These are phyloP conservation scores for Boloria selene DNA, from an alignment of 2,888 invertebrate species.

Conservation along the genomic window DNA sequence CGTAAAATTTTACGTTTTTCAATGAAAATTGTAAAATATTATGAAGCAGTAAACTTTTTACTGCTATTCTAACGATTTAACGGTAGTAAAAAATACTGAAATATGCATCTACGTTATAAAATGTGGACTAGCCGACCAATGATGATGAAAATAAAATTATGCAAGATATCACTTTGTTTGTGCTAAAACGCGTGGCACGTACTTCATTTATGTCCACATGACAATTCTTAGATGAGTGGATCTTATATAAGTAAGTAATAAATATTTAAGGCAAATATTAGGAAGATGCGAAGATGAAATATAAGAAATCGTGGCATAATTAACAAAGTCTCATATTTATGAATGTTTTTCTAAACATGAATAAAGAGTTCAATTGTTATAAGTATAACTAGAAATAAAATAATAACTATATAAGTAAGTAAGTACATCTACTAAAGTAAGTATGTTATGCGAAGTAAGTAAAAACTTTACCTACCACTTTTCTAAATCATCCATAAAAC, in stretches of 20 bases:
- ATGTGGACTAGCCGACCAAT: not conserved
- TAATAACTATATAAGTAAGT: too few species aligned
- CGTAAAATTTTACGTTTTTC: conserved; percentile 26
- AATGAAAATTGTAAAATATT: conserved; percentile 38
- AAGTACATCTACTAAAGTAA: too few species aligned
- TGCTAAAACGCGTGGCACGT: not conserved
- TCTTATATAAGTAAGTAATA: not conserved
- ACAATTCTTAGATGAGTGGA: not conserved
- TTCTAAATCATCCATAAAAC: conserved; percentile 11
- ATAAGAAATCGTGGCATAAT: too few species aligned
- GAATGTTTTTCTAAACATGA: too few species aligned
- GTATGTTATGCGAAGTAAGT: not conserved
- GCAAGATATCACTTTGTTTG: conserved; percentile 9
- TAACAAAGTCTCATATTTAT: too few species aligned
- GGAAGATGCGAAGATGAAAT: too few species aligned
- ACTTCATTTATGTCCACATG: conserved; percentile 1
- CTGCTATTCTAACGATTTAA: conserved; percentile 28
- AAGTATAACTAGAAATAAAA: too few species aligned
- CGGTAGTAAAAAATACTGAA: conserved; percentile 29
- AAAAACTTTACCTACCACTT: not conserved
- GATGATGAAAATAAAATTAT: conserved; percentile 11
- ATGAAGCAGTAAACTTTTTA: conserved; percentile 35
- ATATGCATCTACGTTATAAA: conserved; percentile 24
- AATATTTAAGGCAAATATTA: too few species aligned
- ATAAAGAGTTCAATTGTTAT: too few species aligned